Base-by-base conservation (phyloP, 2,113 vertebrate species). In the Zootoca vivipara region DNA sequence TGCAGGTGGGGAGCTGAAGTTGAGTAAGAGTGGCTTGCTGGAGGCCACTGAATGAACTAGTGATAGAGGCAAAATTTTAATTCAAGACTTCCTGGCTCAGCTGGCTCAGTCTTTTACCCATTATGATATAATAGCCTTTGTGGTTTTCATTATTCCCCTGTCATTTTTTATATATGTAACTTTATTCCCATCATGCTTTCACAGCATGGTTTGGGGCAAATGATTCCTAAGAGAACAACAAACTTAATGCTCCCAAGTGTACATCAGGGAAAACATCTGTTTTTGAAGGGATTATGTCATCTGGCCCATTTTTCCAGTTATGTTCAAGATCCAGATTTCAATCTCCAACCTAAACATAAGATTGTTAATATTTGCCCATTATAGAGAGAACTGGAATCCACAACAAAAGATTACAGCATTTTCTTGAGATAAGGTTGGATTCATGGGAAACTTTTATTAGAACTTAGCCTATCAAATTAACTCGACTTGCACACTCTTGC, bases 161-260 rank as follows among this genome's bases (percentile, higher is more conserved):
- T 38, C 6, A 38, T 18, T 42, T 33, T 89, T 85, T 89, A 2
- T 6, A 67, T 13, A 5, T 0, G 33, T 40, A 67, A 20, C 89
- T 20, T 0, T 0, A 52, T 8, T 40, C 4, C 0, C 81, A 79
- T 28, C 83, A 46, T 90, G 78, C 89, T 56, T 90, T 42, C 1
- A 52, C 46, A 38, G 78, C 12, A 0, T 35, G 7, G 87, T 89
- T 15, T 0, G 20, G 87, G 85, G 85, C 10, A 65, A 33, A 87
- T 89, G 58, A 67, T 95, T 89, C 84, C 58, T 0, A 18, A 75
- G 73, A 93, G 82, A 90, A 94, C 28, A 93, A 93, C 22, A 82
- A 95, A 94, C 18, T 67, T 65, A 82, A 38, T 82, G 58, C 62
- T 82, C 80, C 80, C 35, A 82, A 65, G 38, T 67, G 35, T 82